Conservation (phyloP, 2,797 vertebrate genomes). For the Myoxocephalus aenaeus region DNA sequence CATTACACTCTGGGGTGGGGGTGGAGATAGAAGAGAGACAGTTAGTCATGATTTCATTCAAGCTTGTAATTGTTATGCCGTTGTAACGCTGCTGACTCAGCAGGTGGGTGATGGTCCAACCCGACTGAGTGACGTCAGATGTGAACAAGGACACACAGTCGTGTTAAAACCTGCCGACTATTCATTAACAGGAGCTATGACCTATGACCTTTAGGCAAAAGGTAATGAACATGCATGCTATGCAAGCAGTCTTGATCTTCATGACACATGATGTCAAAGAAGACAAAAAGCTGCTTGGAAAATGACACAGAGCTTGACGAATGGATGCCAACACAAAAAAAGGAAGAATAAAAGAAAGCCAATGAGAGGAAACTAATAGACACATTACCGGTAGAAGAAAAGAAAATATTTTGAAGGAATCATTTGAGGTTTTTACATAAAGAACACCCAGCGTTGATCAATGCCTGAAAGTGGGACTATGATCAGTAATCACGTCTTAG, state of each 20-base stretch:
- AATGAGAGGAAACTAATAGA: neutral
- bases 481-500: neutral
- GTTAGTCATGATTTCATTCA: slow-evolving; percentile 1
- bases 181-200: slow-evolving; percentile 19
- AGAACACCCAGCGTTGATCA: neutral
- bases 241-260: neutral
- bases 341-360: neutral
- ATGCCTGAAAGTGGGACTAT: neutral
- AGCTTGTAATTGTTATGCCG: neutral
- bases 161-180: neutral
- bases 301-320: neutral
- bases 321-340: neutral
- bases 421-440: neutral
- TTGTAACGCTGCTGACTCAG: neutral
- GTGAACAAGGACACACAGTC: neutral
- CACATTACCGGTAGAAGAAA: neutral
- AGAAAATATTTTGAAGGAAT: neutral
- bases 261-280: neutral
- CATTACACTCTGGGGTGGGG: slow-evolving; percentile 92
- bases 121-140: slow-evolving; percentile 10
- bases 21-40: slow-evolving; percentile 19
- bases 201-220: neutral
- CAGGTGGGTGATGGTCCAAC: neutral
- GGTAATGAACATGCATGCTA: no score
- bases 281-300: neutral